phyloP scores from a whole-genome alignment of 1,140 invertebrate species.

The Papilio aristodemus region DNA sequence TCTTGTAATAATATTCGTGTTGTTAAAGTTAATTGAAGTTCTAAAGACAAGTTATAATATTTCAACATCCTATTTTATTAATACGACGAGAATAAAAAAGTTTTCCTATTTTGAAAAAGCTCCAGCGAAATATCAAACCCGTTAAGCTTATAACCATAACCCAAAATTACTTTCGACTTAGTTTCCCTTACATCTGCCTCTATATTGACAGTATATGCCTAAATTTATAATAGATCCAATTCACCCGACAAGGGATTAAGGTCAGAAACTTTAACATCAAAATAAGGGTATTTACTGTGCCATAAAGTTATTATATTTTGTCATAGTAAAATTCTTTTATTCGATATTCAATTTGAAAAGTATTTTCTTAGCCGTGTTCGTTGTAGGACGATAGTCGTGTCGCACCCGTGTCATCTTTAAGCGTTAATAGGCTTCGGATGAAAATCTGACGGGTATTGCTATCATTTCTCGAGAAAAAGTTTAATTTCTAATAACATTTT shows the following conservation, averaged over 20 bases:
- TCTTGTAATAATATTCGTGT: neutral
- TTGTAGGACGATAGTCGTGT: constrained; percentile 2
- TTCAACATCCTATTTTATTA: too few relatives aligned
- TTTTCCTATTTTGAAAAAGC: too few relatives aligned
- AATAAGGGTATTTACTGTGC: too few relatives aligned
- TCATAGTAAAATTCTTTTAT: neutral
- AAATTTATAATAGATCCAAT: too few relatives aligned
- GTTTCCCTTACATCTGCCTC: too few relatives aligned
- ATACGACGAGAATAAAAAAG: too few relatives aligned
- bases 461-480: neutral
- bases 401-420: constrained; percentile 8
- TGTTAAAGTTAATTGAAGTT: neutral
- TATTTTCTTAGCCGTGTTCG: neutral
- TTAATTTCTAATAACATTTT: neutral
- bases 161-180: too few relatives aligned
- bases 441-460: neutral
- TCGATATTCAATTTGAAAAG: neutral
- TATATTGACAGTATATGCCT: too few relatives aligned
- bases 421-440: constrained; percentile 7
- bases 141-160: too few relatives aligned
- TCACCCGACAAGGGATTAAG: too few relatives aligned
- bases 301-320: neutral
- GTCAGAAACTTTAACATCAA: too few relatives aligned
- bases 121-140: too few relatives aligned
- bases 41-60: neutral